These are phyloP conservation scores for Tetrao urogallus DNA, from an alignment of 2,113 vertebrate genomes.

Conservation along the genomic window DNA sequence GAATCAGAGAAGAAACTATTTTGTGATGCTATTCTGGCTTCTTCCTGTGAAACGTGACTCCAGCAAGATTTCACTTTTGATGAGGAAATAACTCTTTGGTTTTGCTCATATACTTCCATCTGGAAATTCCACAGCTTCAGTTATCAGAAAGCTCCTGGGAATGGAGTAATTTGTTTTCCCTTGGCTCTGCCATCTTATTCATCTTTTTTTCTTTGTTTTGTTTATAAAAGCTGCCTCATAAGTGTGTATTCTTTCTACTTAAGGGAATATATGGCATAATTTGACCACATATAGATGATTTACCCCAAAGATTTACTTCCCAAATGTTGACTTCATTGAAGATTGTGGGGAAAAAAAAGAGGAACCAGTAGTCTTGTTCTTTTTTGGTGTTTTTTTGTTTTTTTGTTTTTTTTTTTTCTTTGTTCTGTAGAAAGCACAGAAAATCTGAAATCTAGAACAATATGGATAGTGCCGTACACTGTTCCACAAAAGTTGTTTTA, in stretches of 20 bases:
- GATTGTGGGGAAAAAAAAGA: neutral
- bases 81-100: conserved; percentile 4
- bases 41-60: neutral
- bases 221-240: neutral
- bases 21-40: neutral
- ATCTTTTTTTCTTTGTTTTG: neutral
- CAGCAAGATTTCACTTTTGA: conserved; percentile 23
- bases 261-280: neutral
- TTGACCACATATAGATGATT: neutral
- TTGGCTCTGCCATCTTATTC: neutral
- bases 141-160: neutral
- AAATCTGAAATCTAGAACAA: neutral
- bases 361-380: rapidly evolving
- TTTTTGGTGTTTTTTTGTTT: neutral
- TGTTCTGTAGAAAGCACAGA: neutral
- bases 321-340: neutral
- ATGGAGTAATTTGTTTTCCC: neutral
- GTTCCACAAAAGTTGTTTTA: neutral
- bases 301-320: neutral
- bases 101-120: neutral
- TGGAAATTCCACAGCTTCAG: conserved; percentile 23
- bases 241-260: neutral
- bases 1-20: neutral
- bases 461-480: rapidly evolving
- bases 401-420: neutral